Conservation (phyloP, 2,797 vertebrate genomes). For the Squalus acanthias region DNA sequence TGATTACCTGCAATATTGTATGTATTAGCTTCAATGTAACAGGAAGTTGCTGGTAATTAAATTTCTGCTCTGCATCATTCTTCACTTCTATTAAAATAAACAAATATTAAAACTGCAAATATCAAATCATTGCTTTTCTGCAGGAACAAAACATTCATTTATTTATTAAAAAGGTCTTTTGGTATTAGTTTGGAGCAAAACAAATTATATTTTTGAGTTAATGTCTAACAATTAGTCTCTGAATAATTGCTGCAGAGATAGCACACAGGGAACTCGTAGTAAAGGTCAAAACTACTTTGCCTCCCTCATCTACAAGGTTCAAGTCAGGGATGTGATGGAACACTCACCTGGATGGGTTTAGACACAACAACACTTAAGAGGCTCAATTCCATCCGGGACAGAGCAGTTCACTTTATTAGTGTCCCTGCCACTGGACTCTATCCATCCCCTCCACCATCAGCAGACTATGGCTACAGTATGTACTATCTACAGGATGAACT, state of each 20-base stretch:
- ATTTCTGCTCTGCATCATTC: slow-evolving; percentile 87
- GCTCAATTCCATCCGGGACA: background rate
- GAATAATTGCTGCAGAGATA: background rate
- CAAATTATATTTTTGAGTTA: slow-evolving; percentile 34
- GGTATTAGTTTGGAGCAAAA: slow-evolving; percentile 24
- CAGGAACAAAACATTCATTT: background rate
- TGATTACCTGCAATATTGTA: slow-evolving; percentile 86
- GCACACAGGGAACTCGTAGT: background rate
- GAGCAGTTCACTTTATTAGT: background rate
- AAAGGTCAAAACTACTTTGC: background rate
- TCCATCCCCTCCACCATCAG: background rate
- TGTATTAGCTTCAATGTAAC: slow-evolving; percentile 92
- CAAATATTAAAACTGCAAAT: background rate
- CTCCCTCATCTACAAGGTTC: background rate
- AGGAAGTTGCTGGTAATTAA: slow-evolving; percentile 91
- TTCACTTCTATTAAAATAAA: slow-evolving; percentile 68
- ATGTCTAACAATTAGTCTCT: background rate
- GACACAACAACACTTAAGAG: background rate
- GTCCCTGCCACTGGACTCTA: background rate
- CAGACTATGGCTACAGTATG: background rate
- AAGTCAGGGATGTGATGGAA: background rate
- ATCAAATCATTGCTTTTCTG: background rate
- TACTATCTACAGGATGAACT: background rate
- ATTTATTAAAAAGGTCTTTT: background rate
- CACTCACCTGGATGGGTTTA: background rate